Base-by-base conservation (phyloP, 2,113 vertebrate genomes). In the Cyprinodon tularosa region DNA sequence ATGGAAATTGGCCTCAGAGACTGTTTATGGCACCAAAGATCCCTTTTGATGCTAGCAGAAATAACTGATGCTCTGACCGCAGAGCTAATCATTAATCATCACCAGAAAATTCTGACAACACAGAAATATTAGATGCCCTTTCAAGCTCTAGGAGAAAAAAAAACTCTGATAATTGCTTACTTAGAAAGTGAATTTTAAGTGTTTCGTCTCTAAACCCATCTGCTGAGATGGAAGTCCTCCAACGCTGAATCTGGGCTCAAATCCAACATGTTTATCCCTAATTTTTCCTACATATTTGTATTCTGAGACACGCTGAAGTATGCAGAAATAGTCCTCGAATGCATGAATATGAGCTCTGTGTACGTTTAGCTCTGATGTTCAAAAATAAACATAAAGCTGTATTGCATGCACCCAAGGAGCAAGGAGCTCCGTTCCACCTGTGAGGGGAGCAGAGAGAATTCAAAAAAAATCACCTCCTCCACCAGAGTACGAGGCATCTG, bases 141-240 rank as follows among this genome's bases (percentile, higher is more conserved):
- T 4, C 44, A 78, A 78, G 66, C 66, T 22, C 37, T 67, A 64
- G 22, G 68, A 71, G 45, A 71, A 63, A 71, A 71, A 63, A 71
- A 29, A 38, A 14, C 66, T 76, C 67, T 13, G 60, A 82, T 82
- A 66, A 64, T 13, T 11, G 1, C 44, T 62, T 29, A 62, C 57
- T 57, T 38, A 68, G 22, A 68, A 71, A 85, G 75, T 69, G 66
- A 64, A 86, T 84, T 74, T 68, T 13, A 79, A 81, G 74, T 15
- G 80, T 79, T 78, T 71, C 79, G 64, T 57, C 75, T 60, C 29
- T 62, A 74, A 80, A 37, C 67, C 63, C 20, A 42, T n/a, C 15
- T 62, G 76, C 71, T 76, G 2, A 12, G n/a, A 77, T 72, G 69
- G 74, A 86, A 48, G 40, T 61, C 53, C 75, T 85, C 76, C 76